Base-by-base conservation (phyloP, 2,113 vertebrate species). In the Xyliphius kryptos region DNA sequence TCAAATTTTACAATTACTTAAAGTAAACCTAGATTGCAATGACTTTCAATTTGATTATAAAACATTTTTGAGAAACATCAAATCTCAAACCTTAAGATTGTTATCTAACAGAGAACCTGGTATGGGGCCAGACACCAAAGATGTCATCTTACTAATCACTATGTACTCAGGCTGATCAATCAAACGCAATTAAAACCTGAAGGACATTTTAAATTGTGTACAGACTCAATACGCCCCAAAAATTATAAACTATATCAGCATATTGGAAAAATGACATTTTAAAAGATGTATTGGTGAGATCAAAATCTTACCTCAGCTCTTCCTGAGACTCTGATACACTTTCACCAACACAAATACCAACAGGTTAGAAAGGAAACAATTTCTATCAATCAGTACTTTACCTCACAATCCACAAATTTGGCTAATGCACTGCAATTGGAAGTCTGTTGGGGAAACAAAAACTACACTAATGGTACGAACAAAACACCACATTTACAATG, bases 201-300 rank as follows among this genome's bases (percentile, higher is more conserved):
- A 43, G 11, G 5, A n/a, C 19, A 9, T 51, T 50, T n/a, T 20
- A 2, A 2, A 2, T 2, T 5, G 3, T 9, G 6, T 26, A 22
- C 40, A 43, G 11, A 43, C 11, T 8, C n/a, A 59, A 2, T 6
- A 13, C 11, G 1, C 17, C 16, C 1, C 12, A 51, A 40, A 59
- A 49, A 7, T 37, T 21, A 11, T 50, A 44, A 37, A 10, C 2
- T 9, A 49, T 67, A 8, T 7, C 55, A 2, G 41, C 55, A 19
- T 48, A 3, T n/a, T 49, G 43, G 20, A 57, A n/a, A 17, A 66
- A 66, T 58, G 38, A 49, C 1, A 66, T 50, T 17, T 32, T 66
- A 4, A 46, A 46, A 19, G 55, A 66, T 32, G 5, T 49, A n/a
- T 26, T 66, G 13, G 46, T 66, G 4, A 43, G 40, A 43, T 43